These are phyloP conservation scores for Acleris laterana DNA, from an alignment of 2,888 invertebrate species.

Conservation along the genomic window DNA sequence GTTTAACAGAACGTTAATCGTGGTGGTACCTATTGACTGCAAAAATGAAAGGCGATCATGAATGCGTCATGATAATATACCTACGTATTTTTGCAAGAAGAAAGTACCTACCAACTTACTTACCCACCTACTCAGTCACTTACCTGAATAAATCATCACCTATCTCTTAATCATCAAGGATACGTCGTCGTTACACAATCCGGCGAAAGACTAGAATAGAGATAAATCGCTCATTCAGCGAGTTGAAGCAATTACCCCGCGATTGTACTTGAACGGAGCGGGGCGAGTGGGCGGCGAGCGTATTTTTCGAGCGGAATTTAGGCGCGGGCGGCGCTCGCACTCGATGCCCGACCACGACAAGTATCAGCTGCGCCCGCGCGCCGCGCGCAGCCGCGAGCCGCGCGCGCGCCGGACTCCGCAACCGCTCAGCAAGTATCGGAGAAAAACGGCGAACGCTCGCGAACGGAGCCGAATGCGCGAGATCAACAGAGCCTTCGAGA, in stretches of 20 bases:
- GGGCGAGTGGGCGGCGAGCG: slow-evolving; percentile 75
- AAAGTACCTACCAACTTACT: too few relatives aligned
- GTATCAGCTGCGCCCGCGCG: slow-evolving; percentile 82
- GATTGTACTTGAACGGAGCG: slow-evolving; percentile 77
- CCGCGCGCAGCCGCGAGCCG: slow-evolving; percentile 77
- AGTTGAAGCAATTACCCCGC: slow-evolving; percentile 38
- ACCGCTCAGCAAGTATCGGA: slow-evolving; percentile 93
- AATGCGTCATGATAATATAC: too few relatives aligned
- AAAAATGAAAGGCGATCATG: too few relatives aligned
- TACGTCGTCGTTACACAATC: slow-evolving; percentile 17
- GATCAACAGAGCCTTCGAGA: slow-evolving; percentile 95
- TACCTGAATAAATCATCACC: too few relatives aligned
- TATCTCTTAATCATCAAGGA: slow-evolving; percentile 11
- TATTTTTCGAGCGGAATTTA: slow-evolving; percentile 73
- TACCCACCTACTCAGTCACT: too few relatives aligned
- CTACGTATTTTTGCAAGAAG: too few relatives aligned
- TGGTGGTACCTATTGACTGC: too few relatives aligned
- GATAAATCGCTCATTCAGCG: slow-evolving; percentile 32
- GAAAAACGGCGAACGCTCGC: slow-evolving; percentile 95
- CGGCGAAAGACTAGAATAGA: slow-evolving; percentile 14
- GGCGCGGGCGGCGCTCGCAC: slow-evolving; percentile 64
- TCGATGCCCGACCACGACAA: slow-evolving; percentile 83
- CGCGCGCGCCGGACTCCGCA: slow-evolving; percentile 87
- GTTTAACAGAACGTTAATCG: too few relatives aligned
- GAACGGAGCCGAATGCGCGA: slow-evolving; percentile 95